These are phyloP conservation scores for Halichondria panicea DNA, from an alignment of 37 sponge, comb jelly and placozoan genomes.

Conservation along the genomic window DNA sequence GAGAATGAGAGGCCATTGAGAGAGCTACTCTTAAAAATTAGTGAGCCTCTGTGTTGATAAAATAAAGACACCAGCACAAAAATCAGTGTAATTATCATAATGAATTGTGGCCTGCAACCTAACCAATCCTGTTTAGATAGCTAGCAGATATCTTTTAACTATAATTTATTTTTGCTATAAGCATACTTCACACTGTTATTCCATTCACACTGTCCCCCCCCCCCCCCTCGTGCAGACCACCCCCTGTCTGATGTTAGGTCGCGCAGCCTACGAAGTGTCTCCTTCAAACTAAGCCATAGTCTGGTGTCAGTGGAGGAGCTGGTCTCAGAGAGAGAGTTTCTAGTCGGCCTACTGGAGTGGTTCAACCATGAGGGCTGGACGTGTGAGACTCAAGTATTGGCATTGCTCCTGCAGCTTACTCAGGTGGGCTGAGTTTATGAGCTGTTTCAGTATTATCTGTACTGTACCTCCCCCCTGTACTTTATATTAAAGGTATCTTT, in stretches of 20 bases:
- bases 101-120: too few relatives aligned
- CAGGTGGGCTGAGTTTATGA: constrained; percentile 21
- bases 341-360: constrained; percentile 69
- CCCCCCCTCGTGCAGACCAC: constrained; percentile 38
- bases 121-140: too few relatives aligned
- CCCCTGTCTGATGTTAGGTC: constrained; percentile 59
- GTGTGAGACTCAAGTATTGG: constrained; percentile 49
- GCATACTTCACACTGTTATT: too few relatives aligned
- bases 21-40: too few relatives aligned
- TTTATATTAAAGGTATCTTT: neutral
- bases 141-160: too few relatives aligned
- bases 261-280: constrained; percentile 49
- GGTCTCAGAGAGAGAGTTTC: constrained; percentile 49
- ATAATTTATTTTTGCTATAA: too few relatives aligned
- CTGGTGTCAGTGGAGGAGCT: constrained; percentile 41
- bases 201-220: too few relatives aligned
- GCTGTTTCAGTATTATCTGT: neutral
- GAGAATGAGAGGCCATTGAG: too few relatives aligned
- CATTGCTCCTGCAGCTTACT: constrained; percentile 32
- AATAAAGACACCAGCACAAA: too few relatives aligned
- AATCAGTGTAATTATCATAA: too few relatives aligned
- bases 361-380: constrained; percentile 70
- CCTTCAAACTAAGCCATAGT: constrained; percentile 55
- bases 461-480: neutral
- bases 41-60: too few relatives aligned